Base-by-base conservation (phyloP, 2,888 invertebrate genomes). In the Aspidiotus destructor region DNA sequence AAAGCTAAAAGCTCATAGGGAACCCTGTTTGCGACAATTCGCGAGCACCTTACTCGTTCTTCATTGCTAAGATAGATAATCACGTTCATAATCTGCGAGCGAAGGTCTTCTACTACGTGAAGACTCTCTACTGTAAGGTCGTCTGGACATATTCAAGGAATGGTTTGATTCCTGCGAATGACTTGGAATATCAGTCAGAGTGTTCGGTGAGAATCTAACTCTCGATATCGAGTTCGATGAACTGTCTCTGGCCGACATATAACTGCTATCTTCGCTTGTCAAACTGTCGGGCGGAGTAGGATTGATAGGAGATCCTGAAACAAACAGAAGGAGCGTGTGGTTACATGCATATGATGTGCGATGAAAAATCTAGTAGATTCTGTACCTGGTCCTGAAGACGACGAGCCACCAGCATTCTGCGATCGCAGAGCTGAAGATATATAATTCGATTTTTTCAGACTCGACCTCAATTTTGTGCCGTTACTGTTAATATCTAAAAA, bases 231-330 rank as follows among this genome's bases (percentile, higher is more conserved):
- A 86, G 41, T 85, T 85, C 70, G 84, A 81, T 13, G 84, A 83
- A 40, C 85, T 85, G 74, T 89, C 90, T 74, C 89, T 83, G 16
- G 92, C 92, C 9, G 92, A 92, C 73, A 90, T 85, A 77, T 92
- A 93, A 57, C 90, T 90, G 75, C 89, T 89, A 75, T 92, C 92
- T 74, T 93, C 93, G 74, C 90, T 89, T 0, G 89, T 87, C 70
- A 90, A 75, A 72, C 89, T 89, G 74, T 91, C 92, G 0, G 91
- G 90, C 0, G 92, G 91, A 8, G 92, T 90, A 1, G 88, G 88
- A 77, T 89, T 88, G 0, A 89, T 88, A 16, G 90, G 89, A 0
- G 89, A 89, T 15, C 72, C 72, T 72, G 58, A 28, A 28, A 28
- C 28, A 28, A n/a, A 48, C 11, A 48, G n/a, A 48, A 2, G 48